Base-by-base conservation (phyloP, 2,888 invertebrate species). In the Ashinkailepas kermadecensis region DNA sequence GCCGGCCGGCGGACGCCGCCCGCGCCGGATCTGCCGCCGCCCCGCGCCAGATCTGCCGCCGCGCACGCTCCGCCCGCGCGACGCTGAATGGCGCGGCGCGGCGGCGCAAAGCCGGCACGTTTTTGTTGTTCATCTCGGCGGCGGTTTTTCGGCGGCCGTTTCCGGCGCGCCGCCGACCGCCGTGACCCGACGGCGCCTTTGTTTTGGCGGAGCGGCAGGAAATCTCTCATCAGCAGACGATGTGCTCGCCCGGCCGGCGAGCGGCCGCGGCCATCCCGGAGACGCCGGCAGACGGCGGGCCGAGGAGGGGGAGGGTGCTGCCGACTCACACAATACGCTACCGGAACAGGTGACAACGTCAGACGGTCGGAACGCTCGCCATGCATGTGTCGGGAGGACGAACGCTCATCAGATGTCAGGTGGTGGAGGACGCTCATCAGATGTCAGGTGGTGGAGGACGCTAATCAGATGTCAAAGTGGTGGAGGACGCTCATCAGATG, bases 121-220 rank as follows among this genome's bases (percentile, higher is more conserved):
- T 74, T 74, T 74, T 74, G 74, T 74, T 74, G 59, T 74, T 74
- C 74, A 74, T 74, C 74, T 74, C 74, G 56, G 8, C 74, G 54
- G 56, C 54, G 74, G 74, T 74, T 74, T 74, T 74, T 74, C n/a
- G 25, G 11, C 59, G 67, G 74, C 21, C 74, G 74, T 21, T 74
- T 74, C 74, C 74, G 74, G 74, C 74, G 59, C 56, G 56, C 21
- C 21, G 21, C 74, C 21, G 74, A 4, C 56, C 21, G 54, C 56
- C 74, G 74, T 74, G 74, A 74, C 74, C 74, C 21, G 74, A 13
- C 74, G 74, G 54, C 54, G 54, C 74, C 74, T 74, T 74, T 74
- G 74, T 74, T 74, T 74, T 74, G 74, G 74, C 74, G 18, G 18
- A 21, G 56, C 54, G 74, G 74, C 74, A 74, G 74, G 74, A 74